Conservation (phyloP, 2,888 invertebrate genomes). For the Yponomeuta plumbellus region DNA sequence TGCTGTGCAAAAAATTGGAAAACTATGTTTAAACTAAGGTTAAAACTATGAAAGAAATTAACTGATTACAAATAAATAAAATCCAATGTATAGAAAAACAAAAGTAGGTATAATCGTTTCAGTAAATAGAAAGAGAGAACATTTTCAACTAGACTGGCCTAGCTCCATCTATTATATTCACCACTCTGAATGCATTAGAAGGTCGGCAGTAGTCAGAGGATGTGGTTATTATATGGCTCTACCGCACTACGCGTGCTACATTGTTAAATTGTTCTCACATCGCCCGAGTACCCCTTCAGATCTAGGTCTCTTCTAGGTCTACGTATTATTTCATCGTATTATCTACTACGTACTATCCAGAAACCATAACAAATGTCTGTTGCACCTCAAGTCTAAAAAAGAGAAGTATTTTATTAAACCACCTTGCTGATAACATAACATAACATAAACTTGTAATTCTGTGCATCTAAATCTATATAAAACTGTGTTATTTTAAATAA, state of each 20-base stretch:
- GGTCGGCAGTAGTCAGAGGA: slow-evolving; percentile 35
- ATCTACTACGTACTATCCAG: no score
- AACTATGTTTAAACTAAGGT: no score
- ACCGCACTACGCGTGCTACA: slow-evolving; percentile 34
- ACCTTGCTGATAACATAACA: not conserved
- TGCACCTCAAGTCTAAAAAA: not conserved
- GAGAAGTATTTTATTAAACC: not conserved
- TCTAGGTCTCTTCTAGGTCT: no score
- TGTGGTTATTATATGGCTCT: slow-evolving; percentile 54
- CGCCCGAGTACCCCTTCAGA: slow-evolving; percentile 24
- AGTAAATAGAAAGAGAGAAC: no score
- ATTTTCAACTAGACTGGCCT: not conserved
- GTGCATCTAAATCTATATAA: no score
- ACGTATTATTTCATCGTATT: slow-evolving; percentile 4
- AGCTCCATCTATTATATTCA: not conserved
- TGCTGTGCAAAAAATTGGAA: no score
- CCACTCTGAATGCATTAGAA: slow-evolving; percentile 17
- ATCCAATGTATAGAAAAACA: no score
- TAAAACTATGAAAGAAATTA: no score
- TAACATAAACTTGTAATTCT: no score
- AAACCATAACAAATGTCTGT: not conserved
- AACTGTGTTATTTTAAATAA: no score
- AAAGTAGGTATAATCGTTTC: no score
- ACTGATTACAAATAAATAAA: no score
- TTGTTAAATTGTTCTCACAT: slow-evolving; percentile 48